phyloP scores from a whole-genome alignment of 1,140 invertebrate genomes.

The Ridgeia piscesae region DNA sequence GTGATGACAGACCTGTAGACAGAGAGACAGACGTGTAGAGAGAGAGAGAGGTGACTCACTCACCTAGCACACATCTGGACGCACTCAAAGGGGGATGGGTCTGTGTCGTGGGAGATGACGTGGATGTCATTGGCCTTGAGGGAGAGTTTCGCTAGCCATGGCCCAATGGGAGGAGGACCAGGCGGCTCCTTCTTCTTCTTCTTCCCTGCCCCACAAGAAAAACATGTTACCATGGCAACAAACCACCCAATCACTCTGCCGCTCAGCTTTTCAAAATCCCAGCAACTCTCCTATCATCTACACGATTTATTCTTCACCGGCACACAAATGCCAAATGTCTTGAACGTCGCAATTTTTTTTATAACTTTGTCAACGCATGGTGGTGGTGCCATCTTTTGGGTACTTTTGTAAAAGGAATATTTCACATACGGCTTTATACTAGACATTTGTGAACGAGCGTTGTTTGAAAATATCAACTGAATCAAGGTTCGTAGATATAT shows the following conservation, averaged over 20 bases:
- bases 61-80: background rate
- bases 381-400: too few species aligned
- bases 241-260: background rate
- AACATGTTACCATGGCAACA: slow-evolving; percentile 19
- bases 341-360: too few species aligned
- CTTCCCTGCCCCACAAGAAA: slow-evolving; percentile 38
- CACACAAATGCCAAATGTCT: background rate
- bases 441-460: too few species aligned
- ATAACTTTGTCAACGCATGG: too few species aligned
- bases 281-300: too few species aligned
- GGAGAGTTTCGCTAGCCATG: slow-evolving; percentile 54
- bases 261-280: too few species aligned
- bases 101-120: slow-evolving; percentile 38
- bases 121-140: slow-evolving; percentile 56
- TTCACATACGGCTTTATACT: too few species aligned
- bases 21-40: background rate
- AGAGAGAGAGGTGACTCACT: background rate
- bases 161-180: slow-evolving; percentile 47
- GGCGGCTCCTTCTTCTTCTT: slow-evolving; percentile 48
- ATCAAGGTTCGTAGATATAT: too few species aligned
- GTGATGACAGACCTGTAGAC: background rate
- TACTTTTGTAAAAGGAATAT: too few species aligned
- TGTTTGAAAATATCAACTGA: too few species aligned
- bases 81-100: slow-evolving; percentile 31
- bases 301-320: background rate